Conservation (phyloP, 2,797 vertebrate species). For the Sebastolobus altivelis region DNA sequence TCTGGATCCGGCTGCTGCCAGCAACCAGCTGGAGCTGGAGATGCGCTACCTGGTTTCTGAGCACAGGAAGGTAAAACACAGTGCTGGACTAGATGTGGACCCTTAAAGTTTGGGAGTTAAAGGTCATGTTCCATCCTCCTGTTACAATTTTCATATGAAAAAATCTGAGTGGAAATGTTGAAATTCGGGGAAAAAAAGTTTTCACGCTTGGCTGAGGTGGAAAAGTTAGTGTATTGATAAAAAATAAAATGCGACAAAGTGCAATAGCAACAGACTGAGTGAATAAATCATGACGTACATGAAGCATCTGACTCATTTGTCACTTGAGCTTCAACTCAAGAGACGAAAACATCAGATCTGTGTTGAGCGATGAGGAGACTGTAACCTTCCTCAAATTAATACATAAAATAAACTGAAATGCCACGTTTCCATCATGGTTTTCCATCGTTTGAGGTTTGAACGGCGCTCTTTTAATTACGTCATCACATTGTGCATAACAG, state of each 20-base stretch:
- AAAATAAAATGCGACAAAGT: background rate
- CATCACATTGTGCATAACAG: background rate
- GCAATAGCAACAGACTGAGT: background rate
- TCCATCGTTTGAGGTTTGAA: background rate
- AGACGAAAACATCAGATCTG: background rate
- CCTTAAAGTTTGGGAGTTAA: background rate
- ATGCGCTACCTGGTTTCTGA: conserved; percentile 91
- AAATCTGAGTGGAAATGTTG: background rate
- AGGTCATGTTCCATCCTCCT: background rate
- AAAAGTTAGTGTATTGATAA: background rate
- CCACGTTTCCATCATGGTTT: background rate
- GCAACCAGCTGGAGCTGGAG: conserved; percentile 94
- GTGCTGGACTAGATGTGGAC: background rate
- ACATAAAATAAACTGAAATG: background rate
- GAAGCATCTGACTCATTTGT: background rate
- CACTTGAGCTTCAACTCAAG: background rate
- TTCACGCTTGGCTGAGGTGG: background rate
- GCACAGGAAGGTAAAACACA: conserved; percentile 92
- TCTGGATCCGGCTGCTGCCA: conserved; percentile 87
- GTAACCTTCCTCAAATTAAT: background rate
- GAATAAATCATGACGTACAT: background rate
- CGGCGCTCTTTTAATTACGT: background rate
- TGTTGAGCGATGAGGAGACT: background rate
- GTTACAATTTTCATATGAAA: no score
- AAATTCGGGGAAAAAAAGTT: background rate